A percentile compares a stretch with the other conserved stretches of the same genome.
Evolutionary conservation across 2,113 vertebrate genomes (phyloP).

Genomic region (Brachyhypopomus gauderio): DNA sequence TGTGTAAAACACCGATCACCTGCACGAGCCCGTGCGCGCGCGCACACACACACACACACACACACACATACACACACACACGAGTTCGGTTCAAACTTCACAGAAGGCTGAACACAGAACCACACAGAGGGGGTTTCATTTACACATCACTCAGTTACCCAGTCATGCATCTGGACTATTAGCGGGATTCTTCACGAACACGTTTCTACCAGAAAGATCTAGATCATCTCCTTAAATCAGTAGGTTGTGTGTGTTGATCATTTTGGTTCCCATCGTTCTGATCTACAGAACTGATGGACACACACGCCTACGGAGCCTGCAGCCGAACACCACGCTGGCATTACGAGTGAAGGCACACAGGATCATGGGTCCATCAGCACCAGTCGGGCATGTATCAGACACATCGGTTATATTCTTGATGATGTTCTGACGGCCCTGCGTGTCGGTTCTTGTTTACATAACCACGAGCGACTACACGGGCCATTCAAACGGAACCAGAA

Average conservation of each 20-base stretch:
- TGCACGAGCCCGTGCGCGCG: not conserved
- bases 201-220: too few species aligned
- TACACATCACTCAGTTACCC: not conserved
- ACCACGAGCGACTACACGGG: not conserved
- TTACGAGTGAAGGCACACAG: too few species aligned
- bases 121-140: too few species aligned
- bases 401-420: not conserved
- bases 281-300: not conserved
- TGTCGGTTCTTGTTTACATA: constrained; percentile 10
- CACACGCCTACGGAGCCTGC: not conserved
- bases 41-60: not conserved
- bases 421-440: not conserved
- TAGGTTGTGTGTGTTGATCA: not conserved
- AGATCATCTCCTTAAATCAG: not conserved
- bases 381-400: not conserved
- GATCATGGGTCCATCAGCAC: not conserved
- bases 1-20: not conserved
- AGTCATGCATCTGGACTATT: not conserved
- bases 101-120: not conserved
- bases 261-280: not conserved
- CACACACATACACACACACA: not conserved
- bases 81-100: constrained; percentile 4
- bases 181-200: not conserved
- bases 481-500: not conserved
- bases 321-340: not conserved